Evolutionary conservation across 2,113 vertebrate species (phyloP).

Genomic region (Catharus fuscescens): DNA sequence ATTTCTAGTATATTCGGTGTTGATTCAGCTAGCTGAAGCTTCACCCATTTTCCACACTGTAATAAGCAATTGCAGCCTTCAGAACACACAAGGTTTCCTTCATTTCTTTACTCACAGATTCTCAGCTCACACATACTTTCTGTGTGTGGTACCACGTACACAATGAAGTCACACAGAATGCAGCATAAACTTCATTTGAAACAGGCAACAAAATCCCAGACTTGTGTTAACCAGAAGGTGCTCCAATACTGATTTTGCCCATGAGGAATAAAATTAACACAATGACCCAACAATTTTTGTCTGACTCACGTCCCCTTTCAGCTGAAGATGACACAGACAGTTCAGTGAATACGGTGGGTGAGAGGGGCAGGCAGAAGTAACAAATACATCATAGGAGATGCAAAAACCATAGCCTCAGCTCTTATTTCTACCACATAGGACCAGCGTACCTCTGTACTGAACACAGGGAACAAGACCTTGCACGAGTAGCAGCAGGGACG

Average conservation of each 20-base stretch:
- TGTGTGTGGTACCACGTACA: background rate
- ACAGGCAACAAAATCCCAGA: background rate
- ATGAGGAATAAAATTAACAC: background rate
- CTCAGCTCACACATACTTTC: background rate
- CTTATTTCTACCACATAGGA: background rate
- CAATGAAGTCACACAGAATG: background rate
- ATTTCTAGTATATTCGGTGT: conserved; percentile 89
- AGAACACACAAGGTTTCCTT: background rate
- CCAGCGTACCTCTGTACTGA: background rate
- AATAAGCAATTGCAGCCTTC: conserved; percentile 18
- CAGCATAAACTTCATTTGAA: background rate
- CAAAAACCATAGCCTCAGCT: background rate
- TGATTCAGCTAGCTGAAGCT: conserved; percentile 88
- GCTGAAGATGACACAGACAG: background rate
- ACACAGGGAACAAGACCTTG: accelerated
- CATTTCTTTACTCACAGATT: background rate
- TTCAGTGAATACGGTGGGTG: background rate
- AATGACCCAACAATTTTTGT: background rate
- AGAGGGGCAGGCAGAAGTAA: background rate
- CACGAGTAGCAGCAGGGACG: background rate
- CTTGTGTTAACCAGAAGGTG: background rate
- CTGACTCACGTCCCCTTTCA: background rate
- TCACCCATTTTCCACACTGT: conserved; percentile 85
- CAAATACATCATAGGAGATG: background rate
- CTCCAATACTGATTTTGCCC: background rate